Evolutionary conservation across 1,140 invertebrate species (phyloP), one percentile per base, ranked within the genome.

Genomic region (Eciton burchellii): DNA sequence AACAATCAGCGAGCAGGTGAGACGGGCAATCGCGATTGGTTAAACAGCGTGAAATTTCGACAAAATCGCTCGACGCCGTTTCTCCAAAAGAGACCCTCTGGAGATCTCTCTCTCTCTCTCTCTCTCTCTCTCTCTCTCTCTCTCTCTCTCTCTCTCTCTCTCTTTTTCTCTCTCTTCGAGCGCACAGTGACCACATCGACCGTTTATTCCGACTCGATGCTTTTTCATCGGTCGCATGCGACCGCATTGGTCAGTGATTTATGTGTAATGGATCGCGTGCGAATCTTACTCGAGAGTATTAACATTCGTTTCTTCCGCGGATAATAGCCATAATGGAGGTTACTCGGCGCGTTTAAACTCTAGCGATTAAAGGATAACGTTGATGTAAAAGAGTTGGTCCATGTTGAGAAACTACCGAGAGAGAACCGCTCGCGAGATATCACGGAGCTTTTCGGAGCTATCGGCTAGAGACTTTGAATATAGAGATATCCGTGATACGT

Each of bases 31-130:
- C 19, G 70, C n/a, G 77, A 68, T 81, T 79, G 54, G 79, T 83
- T 88, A 85, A 88, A 85, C 71, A 73, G 45, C 86, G 70, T 87
- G 60, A 87, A 87, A 88, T 88, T 84, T 86, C 54, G 19, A 62
- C 77, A 56, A 74, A 84, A 81, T 74, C 74, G 49, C n/a, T 26
- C 65, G 81, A 49, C n/a, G 21, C 35, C 68, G 45, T n/a, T n/a
- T n/a, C 65, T 49, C 47, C 52, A 54, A 6, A 74, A 35, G 60
- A 21, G 62, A 41, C 12, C n/a, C 8, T 56, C 82, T 57, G 49
- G 45, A 49, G 9, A 0, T 41, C 26, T 60, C 54, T 56, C 68
- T 54, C n/a, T 47, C 59, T 35, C 6, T 6, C 35, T 35, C 35
- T 35, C 6, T 35, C 35, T 6, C 35, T 35, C 35, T 60, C 54